Evolutionary conservation across 2,888 invertebrate species (phyloP), one percentile per base, ranked within the genome.

Genomic region (Boloria selene): DNA sequence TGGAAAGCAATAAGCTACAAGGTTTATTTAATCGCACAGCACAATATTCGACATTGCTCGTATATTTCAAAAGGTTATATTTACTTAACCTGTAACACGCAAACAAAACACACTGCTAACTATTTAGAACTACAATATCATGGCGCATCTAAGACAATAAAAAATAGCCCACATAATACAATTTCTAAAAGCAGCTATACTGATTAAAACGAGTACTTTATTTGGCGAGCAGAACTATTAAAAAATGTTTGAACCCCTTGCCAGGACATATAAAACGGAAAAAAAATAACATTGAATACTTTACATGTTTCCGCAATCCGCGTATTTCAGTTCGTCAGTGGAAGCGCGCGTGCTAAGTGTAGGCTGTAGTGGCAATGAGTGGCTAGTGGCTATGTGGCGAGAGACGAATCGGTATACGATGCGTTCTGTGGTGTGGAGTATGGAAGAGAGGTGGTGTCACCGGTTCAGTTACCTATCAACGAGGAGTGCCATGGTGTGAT

Each of bases 401-500:
- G 18, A 38, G 31, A 38, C 31, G 31, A 38, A 10, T 3, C 10
- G 7, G 31, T 38, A 38, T 1, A 10, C 7, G 10, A 10, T 38
- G 31, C 10, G 31, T 38, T 1, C 31, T 42, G 45, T 47, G 47
- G 49, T 18, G 38, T 42, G 6, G n/a, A 14, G 16, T 18, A 31
- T 22, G 44, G 38, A 0, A 10, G 38, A 50, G 6, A n/a, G 42
- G 13, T 17, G 13, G 50, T n/a, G 22, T 42, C 7, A 17, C 13
- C 13, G 18, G 50, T 18, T 18, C 26, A 17, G 54, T 38, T 72
- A 77, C 77, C 77, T 76, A 71, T 75, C 70, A 59, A 75, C 72
- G 56, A 69, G 73, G 47, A 73, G 74, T 16, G 80, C 69, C 73
- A 77, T 68, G 65, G 77, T 65, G 68, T 61, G 70, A 55, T 70